Percentiles rank a stretch among this genome's conserved stretches.
Evolutionary conservation across 2,888 invertebrate species (phyloP).

Genomic region (Thera obeliscata): DNA sequence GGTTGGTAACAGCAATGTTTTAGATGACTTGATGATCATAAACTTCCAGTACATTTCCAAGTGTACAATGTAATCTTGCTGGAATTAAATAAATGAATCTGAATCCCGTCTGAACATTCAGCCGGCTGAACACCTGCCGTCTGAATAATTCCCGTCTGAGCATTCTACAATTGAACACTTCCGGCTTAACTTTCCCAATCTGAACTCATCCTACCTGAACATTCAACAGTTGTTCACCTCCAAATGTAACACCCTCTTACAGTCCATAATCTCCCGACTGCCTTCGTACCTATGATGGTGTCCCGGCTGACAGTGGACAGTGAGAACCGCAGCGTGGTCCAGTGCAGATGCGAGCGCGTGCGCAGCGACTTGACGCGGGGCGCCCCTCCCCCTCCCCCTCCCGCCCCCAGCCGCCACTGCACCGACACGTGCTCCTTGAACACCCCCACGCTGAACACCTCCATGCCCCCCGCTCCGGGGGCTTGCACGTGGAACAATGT

Average conservation of each 20-base stretch:
- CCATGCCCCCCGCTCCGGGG: slow-evolving; percentile 57
- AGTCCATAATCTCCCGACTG: not conserved
- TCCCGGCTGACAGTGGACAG: slow-evolving; percentile 42
- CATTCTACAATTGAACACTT: too few species aligned
- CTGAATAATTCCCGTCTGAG: too few species aligned
- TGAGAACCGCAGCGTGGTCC: slow-evolving; percentile 77
- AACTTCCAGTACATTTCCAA: too few species aligned
- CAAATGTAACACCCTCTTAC: not conserved
- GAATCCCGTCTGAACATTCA: too few species aligned
- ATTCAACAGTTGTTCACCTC: too few species aligned
- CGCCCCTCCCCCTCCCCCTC: slow-evolving; percentile 59
- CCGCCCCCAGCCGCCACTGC: slow-evolving; percentile 85
- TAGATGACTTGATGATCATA: too few species aligned
- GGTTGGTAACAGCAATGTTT: too few species aligned
- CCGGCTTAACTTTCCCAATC: not conserved
- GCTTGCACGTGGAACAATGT: slow-evolving; percentile 86
- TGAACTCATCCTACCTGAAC: not conserved
- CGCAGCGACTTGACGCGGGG: slow-evolving; percentile 57
- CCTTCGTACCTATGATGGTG: slow-evolving; percentile 46
- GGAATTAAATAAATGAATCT: too few species aligned
- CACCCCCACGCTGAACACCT: slow-evolving; percentile 86
- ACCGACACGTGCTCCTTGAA: slow-evolving; percentile 88
- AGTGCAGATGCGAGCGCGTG: slow-evolving; percentile 46
- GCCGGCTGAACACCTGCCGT: too few species aligned
- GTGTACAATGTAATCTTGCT: too few species aligned